Conservation (phyloP, 1,140 invertebrate species). For the Pseudoatta argentina region DNA sequence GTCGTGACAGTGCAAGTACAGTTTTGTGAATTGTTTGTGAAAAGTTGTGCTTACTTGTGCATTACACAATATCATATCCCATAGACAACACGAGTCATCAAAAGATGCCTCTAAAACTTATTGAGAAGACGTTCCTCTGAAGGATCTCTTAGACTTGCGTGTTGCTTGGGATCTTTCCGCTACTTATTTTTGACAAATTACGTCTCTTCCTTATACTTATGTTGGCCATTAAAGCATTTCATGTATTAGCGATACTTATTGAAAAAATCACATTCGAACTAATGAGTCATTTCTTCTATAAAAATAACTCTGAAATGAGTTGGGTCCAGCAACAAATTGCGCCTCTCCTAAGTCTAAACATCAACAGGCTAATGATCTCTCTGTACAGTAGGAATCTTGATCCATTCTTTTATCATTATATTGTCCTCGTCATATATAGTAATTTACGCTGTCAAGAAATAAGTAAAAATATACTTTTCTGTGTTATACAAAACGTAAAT, state of each 20-base stretch:
- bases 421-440: conserved; percentile 79
- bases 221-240: conserved; percentile 65
- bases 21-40: conserved; percentile 20
- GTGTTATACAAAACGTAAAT: conserved; percentile 53
- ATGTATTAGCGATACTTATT: conserved; percentile 60
- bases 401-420: conserved; percentile 76
- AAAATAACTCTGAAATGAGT: conserved; percentile 81
- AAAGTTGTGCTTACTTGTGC: conserved; percentile 47
- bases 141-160: background rate
- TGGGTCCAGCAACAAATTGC: conserved; percentile 78
- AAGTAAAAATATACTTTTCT: conserved; percentile 71
- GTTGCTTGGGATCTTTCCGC: background rate
- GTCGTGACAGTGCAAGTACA: background rate
- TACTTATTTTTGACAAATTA: conserved; percentile 44
- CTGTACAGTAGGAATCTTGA: conserved; percentile 77
- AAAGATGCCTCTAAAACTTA: background rate
- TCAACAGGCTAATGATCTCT: conserved; percentile 73
- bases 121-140: background rate
- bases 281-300: conserved; percentile 76
- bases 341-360: conserved; percentile 72
- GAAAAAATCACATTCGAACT: conserved; percentile 65
- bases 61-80: conserved; percentile 45
- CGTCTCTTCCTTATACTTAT: conserved; percentile 62
- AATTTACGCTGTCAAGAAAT: conserved; percentile 71
- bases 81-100: background rate